Base-by-base conservation (phyloP, 2,113 vertebrate genomes). In the Cyanistes caeruleus region DNA sequence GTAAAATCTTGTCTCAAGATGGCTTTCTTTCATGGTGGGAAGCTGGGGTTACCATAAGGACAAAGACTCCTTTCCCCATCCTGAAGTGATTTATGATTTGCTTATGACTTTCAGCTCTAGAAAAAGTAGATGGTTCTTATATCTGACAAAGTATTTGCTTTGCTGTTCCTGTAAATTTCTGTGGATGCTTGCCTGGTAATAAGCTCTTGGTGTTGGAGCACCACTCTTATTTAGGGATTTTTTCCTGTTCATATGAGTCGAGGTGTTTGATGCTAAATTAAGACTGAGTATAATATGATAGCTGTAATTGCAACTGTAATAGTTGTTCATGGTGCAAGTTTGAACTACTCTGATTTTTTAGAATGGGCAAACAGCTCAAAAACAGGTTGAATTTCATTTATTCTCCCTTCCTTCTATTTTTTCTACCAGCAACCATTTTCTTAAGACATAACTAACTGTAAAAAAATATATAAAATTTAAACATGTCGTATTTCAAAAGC, bases 381-480 rank as follows among this genome's bases (percentile, higher is more conserved):
- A 62, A 0, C 56, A 80, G 28, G 76, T 86, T 78, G 41, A 49
- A 65, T 68, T 81, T 58, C 22, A 28, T 76, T 77, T 90, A 22
- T 77, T 89, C 60, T 87, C n/a, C 15, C 72, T 86, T 46, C 18
- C 56, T 85, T 90, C 58, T 79, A 2, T 39, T 87, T 87, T 51
- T 76, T 65, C 63, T 56, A 59, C 73, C 27, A 22, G 44, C 37
- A 75, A 87, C 52, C 41, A 68, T 91, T 97, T 96, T 93, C 68
- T 75, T 78, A 78, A 95, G 89, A 72, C 60, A 52, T 48, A 84
- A 63, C 55, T 74, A 48, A 91, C 93, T 95, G 37, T 69, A 82
- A 65, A 85, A 92, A 74, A 85, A 65, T 25, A 43, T 68, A 70
- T 49, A 92, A 94, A 87, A 88, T 81, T 93, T 90, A 89, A 94